phyloP scores from a whole-genome alignment of 2,113 vertebrate genomes.

The Syrmaticus mikado region DNA sequence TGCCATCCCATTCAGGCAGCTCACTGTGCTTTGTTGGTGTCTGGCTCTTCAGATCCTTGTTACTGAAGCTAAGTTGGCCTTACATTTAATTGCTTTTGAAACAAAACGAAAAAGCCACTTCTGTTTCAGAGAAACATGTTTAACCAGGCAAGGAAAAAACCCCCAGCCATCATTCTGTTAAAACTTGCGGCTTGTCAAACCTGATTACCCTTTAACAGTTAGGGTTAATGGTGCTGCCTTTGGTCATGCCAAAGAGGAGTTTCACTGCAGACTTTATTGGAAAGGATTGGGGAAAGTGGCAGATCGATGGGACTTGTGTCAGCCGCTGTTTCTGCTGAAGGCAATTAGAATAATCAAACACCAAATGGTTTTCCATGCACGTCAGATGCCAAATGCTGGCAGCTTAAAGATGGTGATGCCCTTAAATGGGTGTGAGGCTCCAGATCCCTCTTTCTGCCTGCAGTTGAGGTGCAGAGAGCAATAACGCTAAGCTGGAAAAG shows the following conservation, averaged over 20 bases:
- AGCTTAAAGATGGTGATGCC: not conserved
- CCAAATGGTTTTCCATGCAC: not conserved
- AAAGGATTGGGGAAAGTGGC: not conserved
- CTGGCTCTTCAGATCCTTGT: not conserved
- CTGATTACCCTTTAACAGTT: not conserved
- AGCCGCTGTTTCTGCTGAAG: not conserved
- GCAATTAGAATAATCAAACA: not conserved
- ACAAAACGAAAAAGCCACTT: not conserved
- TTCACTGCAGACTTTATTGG: not conserved
- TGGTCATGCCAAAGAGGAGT: not conserved
- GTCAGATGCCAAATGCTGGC: not conserved
- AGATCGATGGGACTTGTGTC: not conserved
- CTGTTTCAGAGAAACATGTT: not conserved
- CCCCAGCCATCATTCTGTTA: not conserved
- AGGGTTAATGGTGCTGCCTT: not conserved
- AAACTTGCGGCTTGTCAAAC: not conserved
- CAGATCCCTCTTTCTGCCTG: not conserved
- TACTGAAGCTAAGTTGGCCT: not conserved
- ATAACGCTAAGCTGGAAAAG: not conserved
- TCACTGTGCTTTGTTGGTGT: not conserved
- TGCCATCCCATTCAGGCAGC: not conserved
- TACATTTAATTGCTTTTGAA: not conserved
- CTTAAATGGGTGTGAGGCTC: not conserved
- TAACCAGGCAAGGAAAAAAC: not conserved
- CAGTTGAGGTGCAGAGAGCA: not conserved